These are phyloP conservation scores for Ariopsis seemanni DNA, from an alignment of 2,113 vertebrate genomes.

Conservation along the genomic window DNA sequence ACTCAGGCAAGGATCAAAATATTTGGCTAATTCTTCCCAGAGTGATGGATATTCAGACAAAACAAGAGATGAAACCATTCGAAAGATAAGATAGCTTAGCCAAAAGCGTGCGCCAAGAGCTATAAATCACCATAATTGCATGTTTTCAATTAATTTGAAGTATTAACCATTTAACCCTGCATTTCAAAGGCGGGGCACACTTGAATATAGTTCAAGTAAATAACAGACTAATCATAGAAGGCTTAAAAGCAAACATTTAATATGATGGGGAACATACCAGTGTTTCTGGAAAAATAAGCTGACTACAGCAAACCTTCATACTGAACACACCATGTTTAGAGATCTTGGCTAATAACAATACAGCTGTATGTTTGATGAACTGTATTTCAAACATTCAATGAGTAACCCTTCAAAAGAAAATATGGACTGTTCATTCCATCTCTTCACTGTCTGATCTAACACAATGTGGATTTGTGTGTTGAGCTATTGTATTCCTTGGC, in stretches of 20 bases:
- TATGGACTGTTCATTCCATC: background rate
- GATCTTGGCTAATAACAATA: background rate
- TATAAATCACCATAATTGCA: constrained; percentile 9
- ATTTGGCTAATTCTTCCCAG: background rate
- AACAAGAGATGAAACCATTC: constrained; percentile 20
- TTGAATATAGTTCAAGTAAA: constrained; percentile 11
- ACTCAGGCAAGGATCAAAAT: constrained; percentile 5
- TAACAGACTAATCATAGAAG: background rate
- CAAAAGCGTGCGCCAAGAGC: background rate
- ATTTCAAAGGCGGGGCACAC: background rate
- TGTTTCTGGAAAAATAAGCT: constrained; percentile 10
- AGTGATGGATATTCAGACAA: constrained; percentile 8
- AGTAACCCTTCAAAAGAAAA: constrained; percentile 23
- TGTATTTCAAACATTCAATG: constrained; percentile 9
- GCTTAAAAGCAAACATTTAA: constrained; percentile 15
- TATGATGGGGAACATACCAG: background rate
- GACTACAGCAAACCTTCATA: background rate
- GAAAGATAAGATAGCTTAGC: constrained; percentile 9
- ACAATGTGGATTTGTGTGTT: constrained; percentile 9
- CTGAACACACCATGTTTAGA: constrained; percentile 2
- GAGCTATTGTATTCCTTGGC: constrained; percentile 30
- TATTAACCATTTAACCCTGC: background rate
- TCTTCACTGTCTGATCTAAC: constrained; percentile 14
- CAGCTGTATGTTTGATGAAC: constrained; percentile 6
- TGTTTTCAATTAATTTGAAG: background rate